These are phyloP conservation scores for Macrostomum cliftonense DNA, from an alignment of 2,888 invertebrate genomes.

Conservation along the genomic window DNA sequence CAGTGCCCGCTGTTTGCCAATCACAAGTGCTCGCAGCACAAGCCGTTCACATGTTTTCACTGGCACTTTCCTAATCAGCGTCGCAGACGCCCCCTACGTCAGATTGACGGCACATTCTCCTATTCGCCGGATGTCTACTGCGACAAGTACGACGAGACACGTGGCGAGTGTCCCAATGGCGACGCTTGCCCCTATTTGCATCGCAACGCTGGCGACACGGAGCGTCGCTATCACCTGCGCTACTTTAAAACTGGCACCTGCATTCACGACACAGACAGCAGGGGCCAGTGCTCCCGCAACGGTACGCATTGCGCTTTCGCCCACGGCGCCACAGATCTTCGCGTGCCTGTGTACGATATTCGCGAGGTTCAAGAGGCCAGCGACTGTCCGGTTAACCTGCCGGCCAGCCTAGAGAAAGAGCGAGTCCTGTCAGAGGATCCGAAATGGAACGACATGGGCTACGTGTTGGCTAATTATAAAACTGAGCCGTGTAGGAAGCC, in stretches of 20 bases:
- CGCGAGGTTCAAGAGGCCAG: conserved; percentile 48
- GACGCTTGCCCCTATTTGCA: conserved; percentile 85
- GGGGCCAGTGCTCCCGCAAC: conserved; percentile 91
- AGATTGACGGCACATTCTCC: conserved; percentile 91
- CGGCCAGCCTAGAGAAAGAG: conserved; percentile 84
- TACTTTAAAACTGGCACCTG: conserved; percentile 99
- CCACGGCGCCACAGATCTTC: conserved; percentile 79
- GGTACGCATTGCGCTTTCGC: conserved; percentile 97
- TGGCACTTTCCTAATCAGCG: conserved; percentile 98
- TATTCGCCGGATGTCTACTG: conserved; percentile 98
- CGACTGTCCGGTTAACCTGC: conserved; percentile 24
- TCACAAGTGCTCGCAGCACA: conserved; percentile 98
- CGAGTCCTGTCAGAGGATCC: conserved; percentile 89
- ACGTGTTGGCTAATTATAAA: conserved; percentile 92
- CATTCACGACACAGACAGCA: conserved; percentile 90
- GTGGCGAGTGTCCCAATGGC: conserved; percentile 91
- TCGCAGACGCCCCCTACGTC: conserved; percentile 73
- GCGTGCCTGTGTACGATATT: conserved; percentile 78
- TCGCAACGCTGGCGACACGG: conserved; percentile 93
- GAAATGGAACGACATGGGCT: conserved; percentile 93
- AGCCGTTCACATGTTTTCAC: conserved; percentile 97
- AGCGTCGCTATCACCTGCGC: conserved; percentile 83
- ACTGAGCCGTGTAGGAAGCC: conserved; percentile 94
- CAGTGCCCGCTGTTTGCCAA: conserved; percentile 97
- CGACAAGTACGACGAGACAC: conserved; percentile 95